Conservation (phyloP, 1,140 invertebrate species). For the Thalassaphorura encarpata region DNA sequence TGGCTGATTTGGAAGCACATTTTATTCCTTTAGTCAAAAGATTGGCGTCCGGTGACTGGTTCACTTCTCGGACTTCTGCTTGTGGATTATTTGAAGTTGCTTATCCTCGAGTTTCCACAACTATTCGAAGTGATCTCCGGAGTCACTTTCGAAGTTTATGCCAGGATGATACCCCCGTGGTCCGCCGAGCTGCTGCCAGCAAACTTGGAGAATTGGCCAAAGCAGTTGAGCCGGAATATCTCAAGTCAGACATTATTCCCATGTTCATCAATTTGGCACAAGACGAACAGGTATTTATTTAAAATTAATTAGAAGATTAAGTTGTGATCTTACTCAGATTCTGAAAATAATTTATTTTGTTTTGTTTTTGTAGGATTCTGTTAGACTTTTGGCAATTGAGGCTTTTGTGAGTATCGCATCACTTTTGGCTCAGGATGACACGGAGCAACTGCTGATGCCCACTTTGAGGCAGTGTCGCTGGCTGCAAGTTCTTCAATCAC, state of each 20-base stretch:
- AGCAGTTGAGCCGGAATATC: constrained; percentile 90
- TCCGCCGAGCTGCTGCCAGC: constrained; percentile 85
- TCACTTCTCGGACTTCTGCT: constrained; percentile 90
- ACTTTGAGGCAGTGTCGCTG: no score
- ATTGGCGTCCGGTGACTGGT: constrained; percentile 89
- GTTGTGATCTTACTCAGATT: neutral
- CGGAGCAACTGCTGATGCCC: constrained; percentile 86
- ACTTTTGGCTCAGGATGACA: constrained; percentile 72
- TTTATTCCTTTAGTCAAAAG: constrained; percentile 89
- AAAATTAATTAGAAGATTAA: neutral
- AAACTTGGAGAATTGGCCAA: constrained; percentile 98
- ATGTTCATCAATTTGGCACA: constrained; percentile 91
- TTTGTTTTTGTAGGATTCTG: constrained; percentile 69
- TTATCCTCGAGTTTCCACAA: constrained; percentile 45
- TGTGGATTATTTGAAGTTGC: constrained; percentile 83
- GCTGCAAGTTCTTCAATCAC: no score
- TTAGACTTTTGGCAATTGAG: constrained; percentile 92
- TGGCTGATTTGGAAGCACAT: constrained; percentile 75
- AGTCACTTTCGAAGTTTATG: constrained; percentile 89
- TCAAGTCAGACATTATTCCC: constrained; percentile 92
- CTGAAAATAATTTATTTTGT: constrained; percentile 14
- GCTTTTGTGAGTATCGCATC: constrained; percentile 92
- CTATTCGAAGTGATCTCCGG: constrained; percentile 54
- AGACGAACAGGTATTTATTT: constrained; percentile 66
- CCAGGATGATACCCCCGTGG: constrained; percentile 98